Evolutionary conservation across 2,888 invertebrate genomes (phyloP), one percentile per base, ranked within the genome.

Genomic region (Cyaniris semiargus): DNA sequence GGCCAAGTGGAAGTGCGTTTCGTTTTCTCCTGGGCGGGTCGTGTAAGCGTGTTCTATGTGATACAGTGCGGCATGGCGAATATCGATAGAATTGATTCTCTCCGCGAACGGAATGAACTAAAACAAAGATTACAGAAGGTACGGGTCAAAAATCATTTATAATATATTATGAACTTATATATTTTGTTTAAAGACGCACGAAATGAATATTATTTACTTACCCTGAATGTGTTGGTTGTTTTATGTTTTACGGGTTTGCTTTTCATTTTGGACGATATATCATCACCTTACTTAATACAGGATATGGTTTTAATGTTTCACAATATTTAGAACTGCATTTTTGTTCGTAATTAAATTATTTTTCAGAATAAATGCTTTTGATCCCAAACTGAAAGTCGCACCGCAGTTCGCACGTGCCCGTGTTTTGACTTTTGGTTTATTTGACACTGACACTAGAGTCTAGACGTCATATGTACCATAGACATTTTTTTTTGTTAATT

Each of bases 31-130:
- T 8, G 96, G 96, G 13, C 95, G 94, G 81, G 95, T 95, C 77
- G 97, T 96, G 87, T 98, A 96, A 81, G 95, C 95, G 88, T 97
- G 97, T 44, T 96, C 95, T 76, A 98, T 96, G 84, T 96, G 96
- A 86, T 98, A 98, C 60, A 98, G 96, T 1, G 98, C 97, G 90
- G 98, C 96, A 85, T 95, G 95, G 1, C 95, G 93, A 70, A 98
- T 95, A 86, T 98, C 97, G 78, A 99, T 97, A 81, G 96, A 96
- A 82, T 96, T 95, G 66, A 99, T 96, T 77, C 98, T 95, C 82
- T 98, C 98, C 31, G 97, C 96, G 91, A 99, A 99, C 7, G 97
- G 96, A 88, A 97, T 95, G 87, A 97, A 98, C 98, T 98, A 88
- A 77, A 95, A 94, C 80, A 76, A 18, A 77, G 75, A 79, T 75